Evolutionary conservation across 2,797 vertebrate genomes (phyloP).

Genomic region (Smutsia temminckii): DNA sequence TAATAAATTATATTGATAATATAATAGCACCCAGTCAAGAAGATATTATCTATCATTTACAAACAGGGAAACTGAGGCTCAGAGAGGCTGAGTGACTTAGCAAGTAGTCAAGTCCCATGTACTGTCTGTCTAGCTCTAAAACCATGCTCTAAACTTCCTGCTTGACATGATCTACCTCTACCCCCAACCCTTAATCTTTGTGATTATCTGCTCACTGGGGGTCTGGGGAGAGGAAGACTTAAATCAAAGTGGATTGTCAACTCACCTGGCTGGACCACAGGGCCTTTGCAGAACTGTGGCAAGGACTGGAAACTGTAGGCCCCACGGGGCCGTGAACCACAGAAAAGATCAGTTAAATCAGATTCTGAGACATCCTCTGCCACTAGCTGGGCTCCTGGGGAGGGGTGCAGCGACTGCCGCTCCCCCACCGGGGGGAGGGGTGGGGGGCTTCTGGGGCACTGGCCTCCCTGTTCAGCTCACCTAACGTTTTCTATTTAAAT

Average conservation of each 20-base stretch:
- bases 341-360: background rate
- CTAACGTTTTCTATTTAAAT: constrained; percentile 86
- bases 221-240: background rate
- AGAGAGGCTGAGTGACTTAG: background rate
- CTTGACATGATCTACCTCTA: accelerated
- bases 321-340: background rate
- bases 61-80: background rate
- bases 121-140: background rate
- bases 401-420: background rate
- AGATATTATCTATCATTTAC: background rate
- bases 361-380: background rate
- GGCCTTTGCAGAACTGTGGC: background rate
- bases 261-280: background rate
- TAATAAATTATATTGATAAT: no score
- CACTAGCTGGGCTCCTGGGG: background rate
- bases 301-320: background rate
- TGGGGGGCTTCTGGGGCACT: constrained; percentile 6
- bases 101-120: no score
- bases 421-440: background rate
- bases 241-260: background rate
- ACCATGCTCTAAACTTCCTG: accelerated
- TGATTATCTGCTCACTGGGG: background rate
- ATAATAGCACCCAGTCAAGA: background rate
- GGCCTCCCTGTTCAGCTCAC: constrained; percentile 51
- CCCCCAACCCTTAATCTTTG: background rate